These are phyloP conservation scores for Daboia siamensis DNA, from an alignment of 2,113 vertebrate genomes.

Conservation along the genomic window DNA sequence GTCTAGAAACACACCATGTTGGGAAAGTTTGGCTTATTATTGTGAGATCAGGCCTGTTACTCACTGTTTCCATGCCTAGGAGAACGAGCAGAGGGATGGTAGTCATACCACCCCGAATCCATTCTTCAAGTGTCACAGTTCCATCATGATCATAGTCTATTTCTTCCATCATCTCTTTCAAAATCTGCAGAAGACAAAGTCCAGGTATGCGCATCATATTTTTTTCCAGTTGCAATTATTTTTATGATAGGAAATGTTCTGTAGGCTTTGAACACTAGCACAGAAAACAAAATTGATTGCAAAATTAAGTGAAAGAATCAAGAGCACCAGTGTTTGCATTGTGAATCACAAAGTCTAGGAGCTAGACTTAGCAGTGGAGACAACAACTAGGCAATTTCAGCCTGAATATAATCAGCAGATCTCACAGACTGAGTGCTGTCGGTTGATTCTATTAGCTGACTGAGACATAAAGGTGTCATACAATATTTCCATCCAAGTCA, in stretches of 20 bases:
- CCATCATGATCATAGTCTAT: constrained; percentile 88
- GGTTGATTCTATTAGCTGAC: background rate
- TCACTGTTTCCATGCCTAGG: constrained; percentile 88
- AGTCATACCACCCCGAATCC: constrained; percentile 93
- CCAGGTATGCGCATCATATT: rapidly evolving
- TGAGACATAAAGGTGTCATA: background rate
- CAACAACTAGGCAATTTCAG: background rate
- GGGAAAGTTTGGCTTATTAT: background rate
- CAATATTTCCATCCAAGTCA: background rate
- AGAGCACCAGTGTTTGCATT: background rate
- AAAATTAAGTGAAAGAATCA: background rate
- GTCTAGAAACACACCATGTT: background rate
- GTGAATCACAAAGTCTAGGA: background rate
- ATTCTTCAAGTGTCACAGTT: constrained; percentile 89
- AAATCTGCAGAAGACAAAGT: constrained; percentile 59
- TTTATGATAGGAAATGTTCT: background rate
- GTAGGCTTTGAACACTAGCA: background rate
- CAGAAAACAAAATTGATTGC: background rate
- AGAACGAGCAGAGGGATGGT: constrained; percentile 92
- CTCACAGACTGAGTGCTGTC: background rate
- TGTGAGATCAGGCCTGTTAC: constrained; percentile 24
- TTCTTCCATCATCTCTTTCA: constrained; percentile 79
- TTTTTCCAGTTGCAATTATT: background rate
- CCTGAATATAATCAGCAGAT: background rate
- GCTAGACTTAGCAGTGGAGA: no score